Percentiles rank a stretch among this genome's conserved stretches.
Evolutionary conservation across 2,888 invertebrate species (phyloP).

Genomic region (Frankliniella fusca): DNA sequence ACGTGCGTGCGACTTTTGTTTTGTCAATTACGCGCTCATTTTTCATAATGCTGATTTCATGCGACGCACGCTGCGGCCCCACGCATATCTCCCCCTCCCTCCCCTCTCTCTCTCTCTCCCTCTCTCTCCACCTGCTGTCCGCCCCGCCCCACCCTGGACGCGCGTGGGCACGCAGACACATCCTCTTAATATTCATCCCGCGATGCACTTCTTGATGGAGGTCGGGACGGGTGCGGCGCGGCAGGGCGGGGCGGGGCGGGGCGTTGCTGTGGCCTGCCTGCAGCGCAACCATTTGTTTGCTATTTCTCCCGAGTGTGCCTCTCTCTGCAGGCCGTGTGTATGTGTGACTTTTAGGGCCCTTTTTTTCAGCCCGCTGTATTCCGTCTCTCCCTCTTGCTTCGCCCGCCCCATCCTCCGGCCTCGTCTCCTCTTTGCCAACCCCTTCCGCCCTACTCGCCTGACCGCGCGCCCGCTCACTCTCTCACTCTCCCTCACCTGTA

Average conservation of each 20-base stretch:
- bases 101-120: too few species aligned
- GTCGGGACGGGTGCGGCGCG: neutral
- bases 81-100: neutral
- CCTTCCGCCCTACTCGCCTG: too few species aligned
- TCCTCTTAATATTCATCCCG: neutral
- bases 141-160: neutral
- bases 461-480: too few species aligned
- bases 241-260: neutral
- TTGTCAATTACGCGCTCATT: slow-evolving; percentile 20
- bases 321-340: too few species aligned
- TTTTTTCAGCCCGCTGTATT: too few species aligned
- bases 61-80: neutral
- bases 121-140: too few species aligned
- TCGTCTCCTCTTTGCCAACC: too few species aligned
- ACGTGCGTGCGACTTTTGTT: slow-evolving; percentile 1
- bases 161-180: neutral
- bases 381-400: too few species aligned
- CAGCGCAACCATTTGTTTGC: neutral
- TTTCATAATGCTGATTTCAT: slow-evolving; percentile 26
- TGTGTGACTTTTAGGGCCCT: too few species aligned
- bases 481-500: too few species aligned
- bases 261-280: neutral
- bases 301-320: too few species aligned
- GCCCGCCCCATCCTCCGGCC: too few species aligned
- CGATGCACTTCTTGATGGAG: neutral